These are phyloP conservation scores for Marmota monax DNA, from an alignment of 2,113 vertebrate species.

Conservation along the genomic window DNA sequence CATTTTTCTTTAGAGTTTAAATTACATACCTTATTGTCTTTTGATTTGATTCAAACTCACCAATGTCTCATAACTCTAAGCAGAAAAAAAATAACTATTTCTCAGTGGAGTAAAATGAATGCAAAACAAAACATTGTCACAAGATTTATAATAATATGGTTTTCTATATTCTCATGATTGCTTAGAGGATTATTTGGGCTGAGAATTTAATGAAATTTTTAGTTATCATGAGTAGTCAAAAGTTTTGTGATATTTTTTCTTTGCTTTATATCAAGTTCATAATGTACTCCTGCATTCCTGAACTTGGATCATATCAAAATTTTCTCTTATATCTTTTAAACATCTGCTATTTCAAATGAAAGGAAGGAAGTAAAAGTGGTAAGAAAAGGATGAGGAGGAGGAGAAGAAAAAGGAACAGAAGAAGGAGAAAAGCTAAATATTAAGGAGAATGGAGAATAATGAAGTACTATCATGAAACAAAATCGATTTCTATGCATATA, in stretches of 20 bases:
- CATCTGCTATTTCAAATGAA: too few relatives aligned
- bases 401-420: neutral
- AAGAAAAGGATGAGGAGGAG: neutral
- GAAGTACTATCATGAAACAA: neutral
- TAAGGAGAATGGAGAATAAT: neutral
- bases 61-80: constrained; percentile 38
- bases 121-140: neutral
- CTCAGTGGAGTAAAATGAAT: neutral
- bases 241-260: neutral
- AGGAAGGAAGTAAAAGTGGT: too few relatives aligned
- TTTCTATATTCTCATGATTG: neutral
- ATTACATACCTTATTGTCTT: neutral
- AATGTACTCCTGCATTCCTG: neutral
- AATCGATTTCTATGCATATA: too few relatives aligned
- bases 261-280: neutral
- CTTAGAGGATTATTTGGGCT: neutral
- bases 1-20: constrained; percentile 40
- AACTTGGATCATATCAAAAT: neutral
- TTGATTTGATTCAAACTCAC: constrained; percentile 15
- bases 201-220: constrained; percentile 13
- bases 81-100: constrained; percentile 1
- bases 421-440: neutral
- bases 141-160: neutral
- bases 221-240: neutral
- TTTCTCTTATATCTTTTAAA: neutral